Evolutionary conservation across 2,113 vertebrate species (phyloP).

Genomic region (Microcebus jonahi): DNA sequence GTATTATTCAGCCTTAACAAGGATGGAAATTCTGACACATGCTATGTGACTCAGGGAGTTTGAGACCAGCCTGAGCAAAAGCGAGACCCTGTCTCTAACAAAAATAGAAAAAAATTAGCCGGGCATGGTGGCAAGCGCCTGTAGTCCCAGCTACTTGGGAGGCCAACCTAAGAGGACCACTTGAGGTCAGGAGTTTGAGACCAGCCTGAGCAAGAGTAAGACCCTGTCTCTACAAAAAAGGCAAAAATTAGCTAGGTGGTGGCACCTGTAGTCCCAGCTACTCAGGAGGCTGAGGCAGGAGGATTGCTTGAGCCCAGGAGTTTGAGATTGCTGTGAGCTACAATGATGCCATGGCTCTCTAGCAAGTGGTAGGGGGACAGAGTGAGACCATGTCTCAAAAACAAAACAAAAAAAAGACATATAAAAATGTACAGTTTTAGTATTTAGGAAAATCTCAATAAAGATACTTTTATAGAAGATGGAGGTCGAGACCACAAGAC

Average conservation of each 20-base stretch:
- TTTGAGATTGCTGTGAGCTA: neutral
- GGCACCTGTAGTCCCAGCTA: neutral
- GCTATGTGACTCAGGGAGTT: too few relatives aligned
- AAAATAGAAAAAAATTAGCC: neutral
- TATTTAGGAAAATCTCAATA: neutral
- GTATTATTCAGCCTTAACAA: neutral
- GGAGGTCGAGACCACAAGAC: neutral
- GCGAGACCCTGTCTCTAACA: too few relatives aligned
- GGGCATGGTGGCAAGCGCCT: neutral
- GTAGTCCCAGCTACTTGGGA: neutral
- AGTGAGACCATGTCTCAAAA: neutral
- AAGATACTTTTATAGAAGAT: neutral
- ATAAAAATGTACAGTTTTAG: neutral
- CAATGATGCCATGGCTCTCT: too few relatives aligned
- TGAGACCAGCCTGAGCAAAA: too few relatives aligned
- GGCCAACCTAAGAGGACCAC: neutral
- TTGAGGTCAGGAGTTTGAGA: neutral
- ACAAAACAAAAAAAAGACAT: neutral
- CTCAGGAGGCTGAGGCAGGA: neutral
- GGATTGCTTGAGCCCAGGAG: neutral
- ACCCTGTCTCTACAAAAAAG: neutral
- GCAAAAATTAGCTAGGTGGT: neutral
- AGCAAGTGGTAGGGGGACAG: too few relatives aligned
- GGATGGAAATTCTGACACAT: accelerated
- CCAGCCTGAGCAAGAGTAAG: neutral